Conservation (phyloP, 30 jellyfish, hydroid and myxozoan genomes). For the Catostylus mosaicus region DNA sequence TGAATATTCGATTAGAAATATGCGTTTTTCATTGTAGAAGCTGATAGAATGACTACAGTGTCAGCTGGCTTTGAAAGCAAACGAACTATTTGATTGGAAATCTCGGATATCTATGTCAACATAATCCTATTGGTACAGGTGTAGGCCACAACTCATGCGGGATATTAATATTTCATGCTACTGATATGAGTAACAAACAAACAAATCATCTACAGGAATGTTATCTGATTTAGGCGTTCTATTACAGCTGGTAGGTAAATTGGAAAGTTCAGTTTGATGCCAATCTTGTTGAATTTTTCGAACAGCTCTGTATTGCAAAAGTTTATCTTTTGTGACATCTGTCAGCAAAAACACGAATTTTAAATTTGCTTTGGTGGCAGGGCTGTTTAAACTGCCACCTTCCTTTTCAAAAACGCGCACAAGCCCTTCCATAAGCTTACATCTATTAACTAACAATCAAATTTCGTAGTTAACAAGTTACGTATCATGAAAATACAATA, state of each 20-base stretch:
- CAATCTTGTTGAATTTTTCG: too few relatives aligned
- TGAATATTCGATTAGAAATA: background rate
- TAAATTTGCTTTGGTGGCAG: too few relatives aligned
- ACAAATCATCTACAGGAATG: background rate
- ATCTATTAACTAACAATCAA: too few relatives aligned
- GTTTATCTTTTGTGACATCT: background rate
- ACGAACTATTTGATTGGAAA: background rate
- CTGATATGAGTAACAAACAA: background rate
- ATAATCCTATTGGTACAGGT: conserved; percentile 16
- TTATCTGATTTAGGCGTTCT: background rate
- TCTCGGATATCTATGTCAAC: background rate
- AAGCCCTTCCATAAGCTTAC: too few relatives aligned
- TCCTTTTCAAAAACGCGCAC: too few relatives aligned
- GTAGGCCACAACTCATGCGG: background rate
- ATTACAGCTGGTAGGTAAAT: background rate
- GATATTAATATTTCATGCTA: conserved; percentile 5
- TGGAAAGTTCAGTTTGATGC: too few relatives aligned
- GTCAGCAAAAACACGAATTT: background rate
- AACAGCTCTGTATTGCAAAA: too few relatives aligned
- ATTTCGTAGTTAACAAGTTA: too few relatives aligned
- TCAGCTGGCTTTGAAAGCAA: conserved; percentile 1
- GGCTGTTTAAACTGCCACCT: too few relatives aligned
- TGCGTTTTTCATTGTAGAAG: background rate
- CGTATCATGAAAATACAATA: too few relatives aligned
- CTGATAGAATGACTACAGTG: background rate